Evolutionary conservation across 92 coral and sea anemone genomes (phyloP).

Genomic region (Zoanthus solanderi): DNA sequence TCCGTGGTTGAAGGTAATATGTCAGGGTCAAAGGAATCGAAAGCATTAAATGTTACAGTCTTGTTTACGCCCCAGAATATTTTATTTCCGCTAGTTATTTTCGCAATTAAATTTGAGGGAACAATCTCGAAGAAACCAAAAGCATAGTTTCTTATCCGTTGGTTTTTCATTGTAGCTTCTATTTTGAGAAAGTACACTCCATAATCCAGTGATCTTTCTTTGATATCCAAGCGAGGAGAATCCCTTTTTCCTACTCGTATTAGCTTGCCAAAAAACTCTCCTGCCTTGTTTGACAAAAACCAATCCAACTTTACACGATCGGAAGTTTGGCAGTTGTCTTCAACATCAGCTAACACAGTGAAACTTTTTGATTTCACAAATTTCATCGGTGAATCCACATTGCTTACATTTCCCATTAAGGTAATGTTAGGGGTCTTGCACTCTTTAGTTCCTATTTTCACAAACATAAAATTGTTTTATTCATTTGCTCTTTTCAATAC

Average conservation of each 20-base stretch:
- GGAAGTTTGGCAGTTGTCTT: not conserved
- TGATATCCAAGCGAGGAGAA: constrained; percentile 3
- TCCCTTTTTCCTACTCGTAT: not conserved
- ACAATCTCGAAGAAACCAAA: constrained; percentile 40
- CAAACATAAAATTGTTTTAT: not conserved
- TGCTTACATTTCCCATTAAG: not conserved
- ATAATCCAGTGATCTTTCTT: constrained; percentile 26
- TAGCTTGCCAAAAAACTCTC: constrained; percentile 10
- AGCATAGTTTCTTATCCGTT: constrained; percentile 31
- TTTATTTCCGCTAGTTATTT: not conserved
- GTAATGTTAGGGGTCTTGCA: constrained; percentile 40
- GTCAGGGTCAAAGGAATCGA: constrained; percentile 38
- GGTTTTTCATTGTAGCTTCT: constrained; percentile 11
- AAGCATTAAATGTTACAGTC: constrained; percentile 25
- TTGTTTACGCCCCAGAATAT: constrained; percentile 14
- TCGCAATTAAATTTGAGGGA: constrained; percentile 2
- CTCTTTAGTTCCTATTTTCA: constrained; percentile 15
- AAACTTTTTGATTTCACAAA: not conserved
- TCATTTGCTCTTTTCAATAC: not conserved
- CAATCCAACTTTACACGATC: constrained; percentile 14
- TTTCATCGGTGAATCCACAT: not conserved
- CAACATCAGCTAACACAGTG: not conserved
- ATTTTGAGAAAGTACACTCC: constrained; percentile 30
- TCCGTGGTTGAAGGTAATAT: constrained; percentile 17
- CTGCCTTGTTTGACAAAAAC: constrained; percentile 1